Percentiles rank a stretch among this genome's conserved stretches.
These are phyloP conservation scores for Corticium candelabrum DNA, from an alignment of 37 sponge, comb jelly and placozoan species.

Conservation along the genomic window DNA sequence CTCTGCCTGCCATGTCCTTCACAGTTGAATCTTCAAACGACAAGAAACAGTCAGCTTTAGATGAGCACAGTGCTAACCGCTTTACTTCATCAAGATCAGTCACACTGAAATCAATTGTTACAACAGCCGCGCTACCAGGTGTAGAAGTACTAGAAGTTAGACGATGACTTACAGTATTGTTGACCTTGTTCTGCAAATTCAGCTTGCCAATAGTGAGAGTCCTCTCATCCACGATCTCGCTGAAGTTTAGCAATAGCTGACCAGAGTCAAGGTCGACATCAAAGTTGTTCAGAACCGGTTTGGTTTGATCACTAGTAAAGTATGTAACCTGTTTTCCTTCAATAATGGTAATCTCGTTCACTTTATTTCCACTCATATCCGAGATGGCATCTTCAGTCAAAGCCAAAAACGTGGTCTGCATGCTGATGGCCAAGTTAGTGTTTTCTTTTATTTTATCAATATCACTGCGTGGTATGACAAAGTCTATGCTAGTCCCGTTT, in stretches of 20 bases:
- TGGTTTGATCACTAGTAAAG: neutral
- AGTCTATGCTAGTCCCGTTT: neutral
- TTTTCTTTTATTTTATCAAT: neutral
- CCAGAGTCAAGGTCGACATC: constrained; percentile 33
- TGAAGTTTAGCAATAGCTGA: constrained; percentile 56
- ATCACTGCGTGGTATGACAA: neutral
- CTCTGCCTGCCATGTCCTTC: constrained; percentile 42
- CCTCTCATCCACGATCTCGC: constrained; percentile 53
- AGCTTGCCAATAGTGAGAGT: constrained; percentile 52
- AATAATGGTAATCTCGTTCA: neutral
- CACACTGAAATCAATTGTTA: constrained; percentile 24
- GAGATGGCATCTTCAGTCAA: neutral
- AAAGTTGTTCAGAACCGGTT: neutral
- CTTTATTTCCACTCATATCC: neutral
- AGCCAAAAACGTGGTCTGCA: neutral
- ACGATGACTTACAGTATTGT: neutral
- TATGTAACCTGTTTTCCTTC: neutral
- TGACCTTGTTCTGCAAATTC: constrained; percentile 28
- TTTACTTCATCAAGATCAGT: constrained; percentile 58
- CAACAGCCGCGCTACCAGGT: constrained; percentile 6
- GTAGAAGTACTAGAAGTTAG: constrained; percentile 2
- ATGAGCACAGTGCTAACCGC: neutral
- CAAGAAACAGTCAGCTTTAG: constrained; percentile 31
- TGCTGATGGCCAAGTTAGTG: neutral
- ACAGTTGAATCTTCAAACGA: constrained; percentile 45